Percentiles rank a stretch among this genome's conserved stretches.
These are phyloP conservation scores for Himalopsyche kuldschensis DNA, from an alignment of 2,888 invertebrate species.

Conservation along the genomic window DNA sequence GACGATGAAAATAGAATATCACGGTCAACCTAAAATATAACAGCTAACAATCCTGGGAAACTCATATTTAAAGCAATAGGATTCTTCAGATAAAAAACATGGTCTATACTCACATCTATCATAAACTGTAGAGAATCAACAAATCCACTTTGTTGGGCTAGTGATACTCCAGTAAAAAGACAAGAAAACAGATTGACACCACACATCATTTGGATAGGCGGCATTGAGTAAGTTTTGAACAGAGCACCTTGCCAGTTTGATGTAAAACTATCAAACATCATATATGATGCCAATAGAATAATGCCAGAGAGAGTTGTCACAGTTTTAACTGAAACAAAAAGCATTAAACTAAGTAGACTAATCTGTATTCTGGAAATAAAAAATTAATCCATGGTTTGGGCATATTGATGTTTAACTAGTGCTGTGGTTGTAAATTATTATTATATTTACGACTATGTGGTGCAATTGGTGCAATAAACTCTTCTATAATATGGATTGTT, in stretches of 20 bases:
- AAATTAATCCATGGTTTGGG: no score
- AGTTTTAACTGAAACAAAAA: constrained; percentile 54
- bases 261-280: constrained; percentile 96
- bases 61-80: no score
- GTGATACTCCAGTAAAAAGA: constrained; percentile 80
- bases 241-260: constrained; percentile 96
- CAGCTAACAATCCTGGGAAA: no score
- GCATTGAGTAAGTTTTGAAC: constrained; percentile 78
- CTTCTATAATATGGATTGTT: no score
- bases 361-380: no score
- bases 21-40: no score
- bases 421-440: no score
- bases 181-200: constrained; percentile 95
- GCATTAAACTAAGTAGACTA: not conserved
- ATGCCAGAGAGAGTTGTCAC: constrained; percentile 82
- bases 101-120: constrained; percentile 56
- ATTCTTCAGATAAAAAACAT: no score
- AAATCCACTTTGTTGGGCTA: constrained; percentile 86
- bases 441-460: no score
- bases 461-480: no score
- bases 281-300: constrained; percentile 83
- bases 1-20: no score
- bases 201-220: constrained; percentile 92
- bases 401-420: no score
- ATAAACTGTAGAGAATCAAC: constrained; percentile 72